Evolutionary conservation across 2,797 vertebrate genomes (phyloP).

Genomic region (Chaenodraco wilsoni): DNA sequence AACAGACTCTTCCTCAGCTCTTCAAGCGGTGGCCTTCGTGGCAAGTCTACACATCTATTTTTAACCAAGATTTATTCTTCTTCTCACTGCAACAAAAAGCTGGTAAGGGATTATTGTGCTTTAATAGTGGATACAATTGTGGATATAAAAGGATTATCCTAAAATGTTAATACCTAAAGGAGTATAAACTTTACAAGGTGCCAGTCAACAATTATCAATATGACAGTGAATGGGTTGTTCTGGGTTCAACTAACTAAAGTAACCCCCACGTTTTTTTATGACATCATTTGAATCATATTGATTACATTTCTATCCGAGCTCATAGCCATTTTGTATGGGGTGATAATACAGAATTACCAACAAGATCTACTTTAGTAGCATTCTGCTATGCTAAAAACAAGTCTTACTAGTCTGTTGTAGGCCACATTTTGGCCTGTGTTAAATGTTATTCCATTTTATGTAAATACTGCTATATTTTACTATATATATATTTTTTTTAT

Average conservation of each 20-base stretch:
- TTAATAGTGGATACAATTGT: background rate
- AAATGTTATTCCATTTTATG: no score
- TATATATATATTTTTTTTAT: no score
- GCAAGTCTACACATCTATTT: conserved; percentile 36
- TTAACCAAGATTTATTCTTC: conserved; percentile 19
- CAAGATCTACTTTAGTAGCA: no score
- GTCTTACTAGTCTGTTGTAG: no score
- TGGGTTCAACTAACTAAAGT: background rate
- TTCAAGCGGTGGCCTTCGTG: conserved; percentile 32
- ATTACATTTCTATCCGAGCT: background rate
- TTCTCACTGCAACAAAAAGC: conserved; percentile 18
- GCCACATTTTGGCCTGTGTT: no score
- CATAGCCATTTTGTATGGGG: background rate
- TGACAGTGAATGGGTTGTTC: background rate
- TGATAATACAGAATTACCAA: background rate
- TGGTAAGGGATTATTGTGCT: background rate
- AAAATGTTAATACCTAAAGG: background rate
- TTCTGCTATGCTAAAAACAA: no score
- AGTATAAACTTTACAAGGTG: no score
- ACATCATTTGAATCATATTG: background rate
- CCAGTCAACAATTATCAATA: background rate
- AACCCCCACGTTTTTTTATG: background rate
- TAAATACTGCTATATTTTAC: no score
- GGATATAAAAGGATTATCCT: background rate
- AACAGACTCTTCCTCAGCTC: conserved; percentile 25